Base-by-base conservation (phyloP, 2,797 vertebrate species). In the Hydrolagus colliei region DNA sequence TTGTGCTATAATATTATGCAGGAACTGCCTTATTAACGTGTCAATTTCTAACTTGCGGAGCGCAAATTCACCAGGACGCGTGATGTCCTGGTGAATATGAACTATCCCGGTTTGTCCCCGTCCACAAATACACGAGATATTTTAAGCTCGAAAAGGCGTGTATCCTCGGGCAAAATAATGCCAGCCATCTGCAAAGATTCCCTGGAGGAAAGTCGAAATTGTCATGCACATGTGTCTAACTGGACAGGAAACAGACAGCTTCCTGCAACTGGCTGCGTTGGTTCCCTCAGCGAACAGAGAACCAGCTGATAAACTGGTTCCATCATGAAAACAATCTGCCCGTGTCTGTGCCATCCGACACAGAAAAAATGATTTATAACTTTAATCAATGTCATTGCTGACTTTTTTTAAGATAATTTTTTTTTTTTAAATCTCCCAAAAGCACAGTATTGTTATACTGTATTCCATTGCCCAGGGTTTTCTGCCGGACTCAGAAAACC, bases 191-290 rank as follows among this genome's bases (percentile, higher is more conserved):
- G 79, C 16, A 84, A 84, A 18, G 65, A 71, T 41, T 16, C 65
- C 79, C 79, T 71, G 65, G 85, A 62, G 85, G 85, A 86, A 89
- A 86, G 78, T 72, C 87, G 87, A 22, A 75, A 88, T 87, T 86
- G 85, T 88, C 88, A 90, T 87, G 87, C 87, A 90, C 87, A 89
- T 88, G 92, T 92, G 94, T 93, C 92, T 93, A 92, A 91, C 92
- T 90, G 88, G 90, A 89, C 93, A 94, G 93, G 94, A 94, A 95
- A 93, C 94, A 93, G 93, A 93, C 89, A 93, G 92, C 91, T 93
- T 94, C 92, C 93, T 94, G 92, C 91, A 92, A 90, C 78, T 88
- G 86, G 87, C 89, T 88, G 87, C 89, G 88, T 90, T 88, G 87
- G 90, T 87, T 93, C 89, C 32, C 63, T 11, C 79, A 68, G 18